A percentile compares a stretch with the other conserved stretches of the same genome.
These are phyloP conservation scores for Coptodon rendalli DNA, from an alignment of 2,113 vertebrate species.

Conservation along the genomic window DNA sequence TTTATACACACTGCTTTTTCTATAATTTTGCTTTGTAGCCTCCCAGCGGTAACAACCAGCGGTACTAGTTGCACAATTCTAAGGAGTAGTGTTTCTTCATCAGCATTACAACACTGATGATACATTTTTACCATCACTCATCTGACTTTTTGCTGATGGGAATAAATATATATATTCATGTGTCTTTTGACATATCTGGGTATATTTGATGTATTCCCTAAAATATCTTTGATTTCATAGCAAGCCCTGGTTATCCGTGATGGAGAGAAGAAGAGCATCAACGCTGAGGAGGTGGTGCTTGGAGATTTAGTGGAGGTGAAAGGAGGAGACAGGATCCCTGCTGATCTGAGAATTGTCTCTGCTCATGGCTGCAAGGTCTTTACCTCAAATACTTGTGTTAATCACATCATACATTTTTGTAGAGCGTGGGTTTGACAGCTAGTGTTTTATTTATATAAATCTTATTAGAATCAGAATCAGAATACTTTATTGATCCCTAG, in stretches of 20 bases:
- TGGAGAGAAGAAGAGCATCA: conserved; percentile 89
- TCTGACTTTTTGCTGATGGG: neutral
- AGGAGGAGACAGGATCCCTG: conserved; percentile 93
- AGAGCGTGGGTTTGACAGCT: neutral
- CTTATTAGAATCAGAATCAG: neutral
- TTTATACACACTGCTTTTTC: conserved; percentile 80
- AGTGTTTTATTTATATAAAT: conserved; percentile 69
- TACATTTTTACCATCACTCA: neutral
- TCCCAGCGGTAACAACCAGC: rapidly evolving
- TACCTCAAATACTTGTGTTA: neutral
- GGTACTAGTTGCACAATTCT: neutral
- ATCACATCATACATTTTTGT: neutral
- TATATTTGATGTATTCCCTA: neutral
- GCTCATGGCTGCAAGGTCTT: conserved; percentile 91
- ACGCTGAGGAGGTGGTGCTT: conserved; percentile 86
- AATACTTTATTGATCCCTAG: no score
- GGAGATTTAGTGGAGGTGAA: conserved; percentile 96
- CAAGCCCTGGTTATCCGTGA: conserved; percentile 95
- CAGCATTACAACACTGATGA: conserved; percentile 77
- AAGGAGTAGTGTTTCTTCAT: neutral
- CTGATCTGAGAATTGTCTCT: conserved; percentile 87
- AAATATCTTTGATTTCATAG: conserved; percentile 62
- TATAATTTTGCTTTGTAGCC: neutral
- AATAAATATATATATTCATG: neutral
- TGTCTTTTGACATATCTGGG: neutral